A percentile compares a stretch with the other conserved stretches of the same genome.
Evolutionary conservation across 2,113 vertebrate species (phyloP).

Genomic region (Clarias magur): DNA sequence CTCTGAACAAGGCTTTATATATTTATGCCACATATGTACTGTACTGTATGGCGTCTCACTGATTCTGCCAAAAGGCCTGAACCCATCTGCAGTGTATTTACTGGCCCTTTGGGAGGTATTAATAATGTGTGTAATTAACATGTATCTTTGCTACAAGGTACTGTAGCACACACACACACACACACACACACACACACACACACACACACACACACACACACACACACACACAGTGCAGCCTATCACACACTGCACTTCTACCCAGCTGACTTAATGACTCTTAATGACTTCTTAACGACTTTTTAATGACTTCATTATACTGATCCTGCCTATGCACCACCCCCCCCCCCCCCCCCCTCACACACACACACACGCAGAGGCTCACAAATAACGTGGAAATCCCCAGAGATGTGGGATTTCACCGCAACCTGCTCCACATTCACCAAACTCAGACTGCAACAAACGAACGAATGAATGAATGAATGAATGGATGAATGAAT

Average conservation of each 20-base stretch:
- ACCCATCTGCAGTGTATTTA: conserved; percentile 63
- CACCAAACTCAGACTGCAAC: neutral
- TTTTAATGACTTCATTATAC: conserved; percentile 80
- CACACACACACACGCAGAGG: conserved; percentile 71
- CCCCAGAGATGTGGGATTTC: conserved; percentile 66
- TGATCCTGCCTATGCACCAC: conserved; percentile 65
- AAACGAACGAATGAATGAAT: too few species aligned
- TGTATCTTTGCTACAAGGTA: conserved; percentile 67
- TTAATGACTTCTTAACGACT: conserved; percentile 81
- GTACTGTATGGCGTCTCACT: neutral
- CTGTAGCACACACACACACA: conserved; percentile 55
- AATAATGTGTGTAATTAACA: conserved; percentile 79
- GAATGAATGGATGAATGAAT: neutral
- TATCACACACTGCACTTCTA: conserved; percentile 59
- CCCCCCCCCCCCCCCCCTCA: conserved; percentile 43
- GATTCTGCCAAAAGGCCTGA: neutral
- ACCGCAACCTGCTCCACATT: conserved; percentile 32
- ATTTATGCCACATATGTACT: neutral
- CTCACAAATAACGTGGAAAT: conserved; percentile 65
- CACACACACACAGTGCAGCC: conserved; percentile 12
- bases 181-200: conserved; percentile 31
- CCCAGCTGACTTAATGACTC: conserved; percentile 76
- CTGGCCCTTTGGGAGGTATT: conserved; percentile 73
- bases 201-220: conserved; percentile 28
- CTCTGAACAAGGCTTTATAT: neutral